phyloP scores from a whole-genome alignment of 1,140 invertebrate genomes.

The Sycophila sp. region DNA sequence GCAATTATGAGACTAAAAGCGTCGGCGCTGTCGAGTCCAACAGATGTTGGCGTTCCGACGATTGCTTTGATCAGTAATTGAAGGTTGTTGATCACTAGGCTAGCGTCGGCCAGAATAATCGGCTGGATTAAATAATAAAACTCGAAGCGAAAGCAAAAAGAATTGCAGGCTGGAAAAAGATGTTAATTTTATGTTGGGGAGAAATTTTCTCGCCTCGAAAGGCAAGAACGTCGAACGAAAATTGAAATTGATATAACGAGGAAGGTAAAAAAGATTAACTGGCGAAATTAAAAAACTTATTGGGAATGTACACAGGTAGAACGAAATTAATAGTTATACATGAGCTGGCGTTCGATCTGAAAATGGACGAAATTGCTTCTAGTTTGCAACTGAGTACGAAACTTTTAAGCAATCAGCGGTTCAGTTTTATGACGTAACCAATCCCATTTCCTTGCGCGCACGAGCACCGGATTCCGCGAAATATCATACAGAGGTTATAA shows the following conservation, averaged over 20 bases:
- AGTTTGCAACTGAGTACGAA: neutral
- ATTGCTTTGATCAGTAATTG: constrained; percentile 37
- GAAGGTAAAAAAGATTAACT: too few species aligned
- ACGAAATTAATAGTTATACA: neutral
- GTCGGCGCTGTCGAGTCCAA: neutral
- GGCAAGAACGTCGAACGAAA: neutral
- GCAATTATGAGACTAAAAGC: constrained; percentile 33
- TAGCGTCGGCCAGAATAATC: neutral
- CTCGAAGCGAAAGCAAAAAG: neutral
- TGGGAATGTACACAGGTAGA: neutral
- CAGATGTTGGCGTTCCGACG: constrained; percentile 34
- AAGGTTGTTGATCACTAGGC: constrained; percentile 21
- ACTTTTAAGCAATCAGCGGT: constrained; percentile 13
- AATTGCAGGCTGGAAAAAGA: too few species aligned
- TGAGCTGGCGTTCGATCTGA: neutral
- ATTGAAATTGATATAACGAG: too few species aligned
- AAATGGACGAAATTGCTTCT: neutral
- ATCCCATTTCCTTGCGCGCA: constrained; percentile 13
- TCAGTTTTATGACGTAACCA: neutral
- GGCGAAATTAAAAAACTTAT: too few species aligned
- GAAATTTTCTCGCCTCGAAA: neutral
- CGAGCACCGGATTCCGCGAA: neutral
- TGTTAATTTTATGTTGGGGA: neutral
- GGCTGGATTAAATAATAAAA: constrained; percentile 7
- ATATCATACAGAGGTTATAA: constrained; percentile 18